A percentile compares a stretch with the other conserved stretches of the same genome.
Conservation (phyloP, 92 coral and sea anemone species). For the Micromussa lordhowensis region DNA sequence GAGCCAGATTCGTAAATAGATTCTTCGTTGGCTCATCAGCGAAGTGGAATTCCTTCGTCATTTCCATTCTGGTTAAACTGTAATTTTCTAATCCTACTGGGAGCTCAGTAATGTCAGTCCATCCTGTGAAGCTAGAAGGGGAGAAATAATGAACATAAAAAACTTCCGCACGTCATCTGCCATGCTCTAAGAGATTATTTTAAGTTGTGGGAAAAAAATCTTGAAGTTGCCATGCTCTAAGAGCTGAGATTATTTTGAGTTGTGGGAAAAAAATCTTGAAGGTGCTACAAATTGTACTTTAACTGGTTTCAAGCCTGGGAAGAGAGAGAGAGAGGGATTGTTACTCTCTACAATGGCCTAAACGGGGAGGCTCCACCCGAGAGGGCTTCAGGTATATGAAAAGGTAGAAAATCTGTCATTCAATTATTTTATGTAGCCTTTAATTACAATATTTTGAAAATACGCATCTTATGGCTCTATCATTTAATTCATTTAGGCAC, state of each 20-base stretch:
- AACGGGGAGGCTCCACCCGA: too few species aligned
- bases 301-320: too few species aligned
- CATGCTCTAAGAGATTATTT: too few species aligned
- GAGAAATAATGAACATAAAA: neutral
- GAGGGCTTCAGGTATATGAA: too few species aligned
- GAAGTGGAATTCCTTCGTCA: conserved; percentile 58
- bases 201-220: neutral
- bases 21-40: conserved; percentile 43
- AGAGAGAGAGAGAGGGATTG: too few species aligned
- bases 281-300: neutral
- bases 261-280: neutral
- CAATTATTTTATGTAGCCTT: too few species aligned
- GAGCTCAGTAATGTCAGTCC: conserved; percentile 60
- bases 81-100: conserved; percentile 46
- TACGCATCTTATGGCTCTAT: too few species aligned
- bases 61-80: conserved; percentile 50
- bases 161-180: neutral
- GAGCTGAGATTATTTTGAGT: neutral
- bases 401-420: too few species aligned
- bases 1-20: conserved; percentile 67
- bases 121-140: conserved; percentile 45
- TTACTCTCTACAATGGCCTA: too few species aligned
- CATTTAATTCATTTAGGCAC: too few species aligned
- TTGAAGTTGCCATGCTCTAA: too few species aligned
- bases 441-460: too few species aligned